Conservation (phyloP, 2,113 vertebrate species). For the Campylomormyrus tamandua region DNA sequence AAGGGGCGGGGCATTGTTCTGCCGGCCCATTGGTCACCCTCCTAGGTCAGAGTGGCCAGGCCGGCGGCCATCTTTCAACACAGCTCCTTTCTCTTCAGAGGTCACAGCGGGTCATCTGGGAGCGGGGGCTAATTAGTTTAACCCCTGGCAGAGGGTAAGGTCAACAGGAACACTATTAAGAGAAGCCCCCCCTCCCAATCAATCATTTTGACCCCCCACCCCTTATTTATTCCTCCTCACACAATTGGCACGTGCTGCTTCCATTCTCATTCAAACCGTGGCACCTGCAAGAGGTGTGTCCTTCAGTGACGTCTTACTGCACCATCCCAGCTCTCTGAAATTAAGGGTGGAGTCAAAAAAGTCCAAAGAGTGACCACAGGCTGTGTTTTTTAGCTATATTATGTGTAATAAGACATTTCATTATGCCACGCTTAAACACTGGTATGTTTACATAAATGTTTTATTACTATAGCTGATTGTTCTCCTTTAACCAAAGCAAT, state of each 20-base stretch:
- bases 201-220: slow-evolving; percentile 49
- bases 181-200: slow-evolving; percentile 59
- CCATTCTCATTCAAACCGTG: slow-evolving; percentile 47
- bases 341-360: not conserved
- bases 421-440: not conserved
- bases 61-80: slow-evolving; percentile 82
- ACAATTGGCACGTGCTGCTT: slow-evolving; percentile 40
- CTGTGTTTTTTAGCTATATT: not conserved
- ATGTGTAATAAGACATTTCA: not conserved
- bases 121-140: slow-evolving; percentile 94
- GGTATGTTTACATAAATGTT: not conserved
- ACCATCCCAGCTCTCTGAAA: not conserved
- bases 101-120: slow-evolving; percentile 66
- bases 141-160: slow-evolving; percentile 73
- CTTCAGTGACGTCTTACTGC: slow-evolving; percentile 17
- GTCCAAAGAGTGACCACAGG: not conserved
- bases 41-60: slow-evolving; percentile 67
- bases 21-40: slow-evolving; percentile 46
- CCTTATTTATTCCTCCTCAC: slow-evolving; percentile 44
- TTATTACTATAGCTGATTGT: not conserved
- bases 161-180: slow-evolving; percentile 71
- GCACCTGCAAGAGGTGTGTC: not conserved
- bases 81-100: slow-evolving; percentile 73
- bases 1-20: slow-evolving; percentile 48
- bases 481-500: not conserved